These are phyloP conservation scores for Drosophila insularis DNA, from an alignment of 1,140 invertebrate species.

Conservation along the genomic window DNA sequence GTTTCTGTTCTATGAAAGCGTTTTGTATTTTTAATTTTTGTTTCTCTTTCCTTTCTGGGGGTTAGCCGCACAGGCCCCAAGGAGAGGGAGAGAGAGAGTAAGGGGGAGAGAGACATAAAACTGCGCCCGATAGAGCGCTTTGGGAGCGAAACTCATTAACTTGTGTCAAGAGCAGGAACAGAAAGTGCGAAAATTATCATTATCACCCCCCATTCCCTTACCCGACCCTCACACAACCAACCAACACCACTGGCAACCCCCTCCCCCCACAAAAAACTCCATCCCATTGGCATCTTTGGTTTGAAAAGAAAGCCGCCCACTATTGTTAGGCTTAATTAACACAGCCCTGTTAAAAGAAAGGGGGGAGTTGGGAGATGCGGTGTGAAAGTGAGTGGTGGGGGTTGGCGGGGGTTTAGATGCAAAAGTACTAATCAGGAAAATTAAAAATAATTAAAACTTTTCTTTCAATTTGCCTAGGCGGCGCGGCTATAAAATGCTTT, in stretches of 20 bases:
- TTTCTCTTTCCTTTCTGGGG: neutral
- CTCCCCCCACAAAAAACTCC: neutral
- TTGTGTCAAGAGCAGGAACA: slow-evolving; percentile 71
- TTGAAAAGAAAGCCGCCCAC: slow-evolving; percentile 30
- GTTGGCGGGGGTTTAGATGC: neutral
- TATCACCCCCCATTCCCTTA: slow-evolving; percentile 4
- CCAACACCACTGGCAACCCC: neutral
- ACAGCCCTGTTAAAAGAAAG: slow-evolving; percentile 44
- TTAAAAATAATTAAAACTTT: slow-evolving; percentile 82
- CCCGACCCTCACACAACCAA: neutral
- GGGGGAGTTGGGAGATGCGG: no score
- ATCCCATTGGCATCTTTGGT: no score
- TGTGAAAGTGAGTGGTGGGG: neutral
- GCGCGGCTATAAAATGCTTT: slow-evolving; percentile 62
- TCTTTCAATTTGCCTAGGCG: slow-evolving; percentile 71
- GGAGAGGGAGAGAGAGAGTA: slow-evolving; percentile 13
- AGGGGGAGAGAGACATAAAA: slow-evolving; percentile 48
- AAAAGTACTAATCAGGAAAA: slow-evolving; percentile 81
- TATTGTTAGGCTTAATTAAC: slow-evolving; percentile 80
- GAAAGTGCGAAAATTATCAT: slow-evolving; percentile 30
- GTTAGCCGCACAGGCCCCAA: slow-evolving; percentile 24
- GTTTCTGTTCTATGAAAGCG: slow-evolving; percentile 5
- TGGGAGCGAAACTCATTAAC: slow-evolving; percentile 78
- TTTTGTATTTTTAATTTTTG: neutral
- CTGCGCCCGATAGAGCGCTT: slow-evolving; percentile 75